A percentile compares a stretch with the other conserved stretches of the same genome.
Evolutionary conservation across 2,888 invertebrate species (phyloP).

Genomic region (Mechanitis messenoides): DNA sequence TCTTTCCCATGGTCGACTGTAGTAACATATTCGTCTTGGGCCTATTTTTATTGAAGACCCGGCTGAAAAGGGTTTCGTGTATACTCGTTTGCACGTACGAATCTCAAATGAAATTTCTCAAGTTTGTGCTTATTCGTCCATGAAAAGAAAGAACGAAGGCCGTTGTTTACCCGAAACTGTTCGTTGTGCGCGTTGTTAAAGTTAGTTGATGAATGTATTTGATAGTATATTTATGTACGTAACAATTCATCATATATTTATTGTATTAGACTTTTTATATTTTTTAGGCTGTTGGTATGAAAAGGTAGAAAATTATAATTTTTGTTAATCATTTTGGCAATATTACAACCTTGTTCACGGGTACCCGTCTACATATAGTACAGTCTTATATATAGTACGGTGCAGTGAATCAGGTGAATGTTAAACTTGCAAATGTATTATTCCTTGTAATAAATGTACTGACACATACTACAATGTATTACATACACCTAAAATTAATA

Average conservation of each 20-base stretch:
- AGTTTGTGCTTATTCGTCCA: conserved; percentile 10
- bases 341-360: too few relatives aligned
- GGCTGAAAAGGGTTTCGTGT: conserved; percentile 49
- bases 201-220: background rate
- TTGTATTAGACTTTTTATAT: background rate
- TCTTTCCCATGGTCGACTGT: conserved; percentile 42
- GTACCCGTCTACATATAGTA: too few relatives aligned
- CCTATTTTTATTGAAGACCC: conserved; percentile 15
- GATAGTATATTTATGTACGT: too few relatives aligned
- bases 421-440: background rate
- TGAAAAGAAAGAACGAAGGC: conserved; percentile 5
- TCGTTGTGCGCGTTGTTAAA: background rate
- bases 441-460: too few relatives aligned
- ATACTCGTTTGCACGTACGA: conserved; percentile 62
- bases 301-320: too few relatives aligned
- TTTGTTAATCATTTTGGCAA: too few relatives aligned
- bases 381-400: background rate
- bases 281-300: too few relatives aligned
- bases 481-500: too few relatives aligned
- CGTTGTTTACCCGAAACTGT: background rate
- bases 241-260: too few relatives aligned
- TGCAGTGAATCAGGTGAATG: background rate
- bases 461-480: too few relatives aligned
- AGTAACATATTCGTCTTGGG: conserved; percentile 31
- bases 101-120: conserved; percentile 64